A percentile compares a stretch with the other conserved stretches of the same genome.
Evolutionary conservation across 2,113 vertebrate genomes (phyloP).

Genomic region (Eolophus roseicapilla): DNA sequence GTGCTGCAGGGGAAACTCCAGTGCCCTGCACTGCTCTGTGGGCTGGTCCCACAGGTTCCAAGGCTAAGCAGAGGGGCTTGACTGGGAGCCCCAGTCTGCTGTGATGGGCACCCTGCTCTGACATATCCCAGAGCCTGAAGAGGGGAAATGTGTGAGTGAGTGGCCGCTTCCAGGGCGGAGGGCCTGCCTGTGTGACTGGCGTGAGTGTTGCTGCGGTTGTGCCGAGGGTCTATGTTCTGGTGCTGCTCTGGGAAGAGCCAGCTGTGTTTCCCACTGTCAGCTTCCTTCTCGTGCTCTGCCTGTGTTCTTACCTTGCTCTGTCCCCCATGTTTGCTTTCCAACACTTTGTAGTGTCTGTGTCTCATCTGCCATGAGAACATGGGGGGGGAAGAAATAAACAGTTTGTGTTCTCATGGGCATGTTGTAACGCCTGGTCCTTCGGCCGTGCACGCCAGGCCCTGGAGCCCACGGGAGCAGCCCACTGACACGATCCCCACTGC

Average conservation of each 20-base stretch:
- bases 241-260: background rate
- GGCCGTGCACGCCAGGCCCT: background rate
- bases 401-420: constrained; percentile 28
- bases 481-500: background rate
- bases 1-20: background rate
- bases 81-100: background rate
- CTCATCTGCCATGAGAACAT: background rate
- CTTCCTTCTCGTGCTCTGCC: background rate
- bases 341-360: background rate
- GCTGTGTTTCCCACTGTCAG: fast-evolving
- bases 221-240: background rate
- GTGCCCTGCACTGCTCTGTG: background rate
- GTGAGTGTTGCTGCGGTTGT: background rate
- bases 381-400: constrained; percentile 44
- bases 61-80: background rate
- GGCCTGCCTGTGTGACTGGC: background rate
- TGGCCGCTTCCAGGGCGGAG: fast-evolving
- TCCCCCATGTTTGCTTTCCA: background rate
- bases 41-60: background rate
- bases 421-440: constrained; percentile 33
- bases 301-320: background rate
- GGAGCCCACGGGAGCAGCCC: background rate
- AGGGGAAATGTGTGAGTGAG: fast-evolving
- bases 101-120: fast-evolving
- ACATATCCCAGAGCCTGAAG: background rate